Conservation (phyloP, 2,113 vertebrate genomes). For the Macquaria ambigua region DNA sequence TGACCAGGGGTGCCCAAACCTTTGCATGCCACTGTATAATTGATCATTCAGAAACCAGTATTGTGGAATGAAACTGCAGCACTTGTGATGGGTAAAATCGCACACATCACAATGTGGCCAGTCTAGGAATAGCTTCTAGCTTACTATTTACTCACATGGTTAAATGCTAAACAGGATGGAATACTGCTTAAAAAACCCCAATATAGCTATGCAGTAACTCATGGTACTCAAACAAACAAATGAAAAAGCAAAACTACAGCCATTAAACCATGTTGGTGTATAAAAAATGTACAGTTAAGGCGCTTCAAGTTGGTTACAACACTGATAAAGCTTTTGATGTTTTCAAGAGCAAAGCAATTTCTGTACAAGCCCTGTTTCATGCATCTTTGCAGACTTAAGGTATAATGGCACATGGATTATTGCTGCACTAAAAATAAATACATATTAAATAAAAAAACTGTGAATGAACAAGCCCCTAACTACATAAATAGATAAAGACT, state of each 20-base stretch:
- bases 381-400: constrained; percentile 55
- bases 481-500: constrained; percentile 31
- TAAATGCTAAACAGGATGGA: not conserved
- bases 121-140: not conserved
- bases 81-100: not conserved
- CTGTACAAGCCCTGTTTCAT: constrained; percentile 31
- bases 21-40: too few species aligned
- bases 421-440: constrained; percentile 43
- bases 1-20: too few species aligned
- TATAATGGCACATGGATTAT: constrained; percentile 61
- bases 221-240: constrained; percentile 19
- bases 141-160: constrained; percentile 1
- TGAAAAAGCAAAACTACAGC: constrained; percentile 6
- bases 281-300: constrained; percentile 67
- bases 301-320: constrained; percentile 56
- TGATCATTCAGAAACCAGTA: not conserved
- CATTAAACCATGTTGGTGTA: constrained; percentile 34
- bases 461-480: constrained; percentile 20
- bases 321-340: constrained; percentile 52
- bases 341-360: constrained; percentile 48
- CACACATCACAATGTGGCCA: not conserved
- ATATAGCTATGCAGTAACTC: constrained; percentile 1
- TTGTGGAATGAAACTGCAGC: not conserved
- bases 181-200: constrained; percentile 9
- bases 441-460: not conserved